Percentiles rank a stretch among this genome's conserved stretches.
These are phyloP conservation scores for Caenorhabditis sp. DNA, from an alignment of 2,888 invertebrate genomes.

Conservation along the genomic window DNA sequence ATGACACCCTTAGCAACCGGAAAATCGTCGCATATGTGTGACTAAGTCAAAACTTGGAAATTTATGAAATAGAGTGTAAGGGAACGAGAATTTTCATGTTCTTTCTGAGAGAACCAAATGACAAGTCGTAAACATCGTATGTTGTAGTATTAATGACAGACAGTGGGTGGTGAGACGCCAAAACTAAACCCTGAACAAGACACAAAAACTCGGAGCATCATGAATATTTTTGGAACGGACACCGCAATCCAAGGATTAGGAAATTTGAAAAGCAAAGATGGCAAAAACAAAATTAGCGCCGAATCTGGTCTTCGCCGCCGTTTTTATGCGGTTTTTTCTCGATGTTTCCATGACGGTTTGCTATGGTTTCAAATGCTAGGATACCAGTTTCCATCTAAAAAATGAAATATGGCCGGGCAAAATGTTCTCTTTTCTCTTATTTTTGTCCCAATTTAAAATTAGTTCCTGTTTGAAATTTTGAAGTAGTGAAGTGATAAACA, in stretches of 20 bases:
- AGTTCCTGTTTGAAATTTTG: too few relatives aligned
- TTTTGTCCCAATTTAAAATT: too few relatives aligned
- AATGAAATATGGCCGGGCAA: too few relatives aligned
- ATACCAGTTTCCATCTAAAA: too few relatives aligned
- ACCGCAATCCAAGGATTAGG: background rate
- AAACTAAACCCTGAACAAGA: background rate
- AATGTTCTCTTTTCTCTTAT: too few relatives aligned
- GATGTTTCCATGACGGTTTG: slow-evolving; percentile 12
- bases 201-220: background rate
- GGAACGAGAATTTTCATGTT: too few relatives aligned
- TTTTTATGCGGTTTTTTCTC: background rate
- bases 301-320: background rate
- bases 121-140: too few relatives aligned
- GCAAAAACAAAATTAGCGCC: background rate
- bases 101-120: too few relatives aligned
- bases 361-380: slow-evolving; percentile 1
- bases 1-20: background rate
- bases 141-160: too few relatives aligned
- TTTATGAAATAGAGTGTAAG: too few relatives aligned
- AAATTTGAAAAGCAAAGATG: background rate
- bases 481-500: background rate
- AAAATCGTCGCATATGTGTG: background rate
- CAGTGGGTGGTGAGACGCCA: background rate
- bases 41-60: too few relatives aligned
- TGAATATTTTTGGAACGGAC: background rate